Base-by-base conservation (phyloP, 2,113 vertebrate genomes). In the Pygathrix nemaeus region DNA sequence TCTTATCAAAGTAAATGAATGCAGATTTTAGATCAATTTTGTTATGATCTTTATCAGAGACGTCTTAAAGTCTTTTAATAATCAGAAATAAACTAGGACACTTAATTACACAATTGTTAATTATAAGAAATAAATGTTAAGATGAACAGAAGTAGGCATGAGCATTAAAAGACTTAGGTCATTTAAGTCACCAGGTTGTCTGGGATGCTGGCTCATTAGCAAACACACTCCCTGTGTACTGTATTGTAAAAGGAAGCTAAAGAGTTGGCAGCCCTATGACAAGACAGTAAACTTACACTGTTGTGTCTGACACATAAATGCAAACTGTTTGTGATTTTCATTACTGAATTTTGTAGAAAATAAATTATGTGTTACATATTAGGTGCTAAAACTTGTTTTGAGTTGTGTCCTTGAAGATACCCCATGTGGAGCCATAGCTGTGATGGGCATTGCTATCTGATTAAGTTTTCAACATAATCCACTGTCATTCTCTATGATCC, bases 41-140 rank as follows among this genome's bases (percentile, higher is more conserved):
- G 32, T 70, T 93, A 73, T 27, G 8, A 81, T 1, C 16, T 64
- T 76, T 93, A 20, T 50, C n/a, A 91, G n/a, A 73, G 27, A 59
- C 3, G 13, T 76, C 27, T 93, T 86, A 88, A 68, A 38, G 5
- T 93, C 38, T 88, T 96, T 81, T 21, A 90, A 30, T 93, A 84
- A 48, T 76, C 25, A 59, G 35, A 80, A 92, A 66, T 8, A 88
- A 82, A 40, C 57, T 75, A 59, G 59, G 52, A 20, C 16, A 66
- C 20, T 84, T 90, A 76, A 81, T 85, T 75, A 93, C 80, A 94
- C 83, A 83, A 40, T 79, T 70, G 75, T 48, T 82, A 68, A 59
- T 92, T 92, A 59, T 30, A 78, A 23, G 55, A 48, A 17, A 55
- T 85, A 85, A 80, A 48, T 48, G 4, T 76, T 79, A 75, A 80